Percentiles rank a stretch among this genome's conserved stretches.
Conservation (phyloP, 2,113 vertebrate genomes). For the Sylvia atricapilla region DNA sequence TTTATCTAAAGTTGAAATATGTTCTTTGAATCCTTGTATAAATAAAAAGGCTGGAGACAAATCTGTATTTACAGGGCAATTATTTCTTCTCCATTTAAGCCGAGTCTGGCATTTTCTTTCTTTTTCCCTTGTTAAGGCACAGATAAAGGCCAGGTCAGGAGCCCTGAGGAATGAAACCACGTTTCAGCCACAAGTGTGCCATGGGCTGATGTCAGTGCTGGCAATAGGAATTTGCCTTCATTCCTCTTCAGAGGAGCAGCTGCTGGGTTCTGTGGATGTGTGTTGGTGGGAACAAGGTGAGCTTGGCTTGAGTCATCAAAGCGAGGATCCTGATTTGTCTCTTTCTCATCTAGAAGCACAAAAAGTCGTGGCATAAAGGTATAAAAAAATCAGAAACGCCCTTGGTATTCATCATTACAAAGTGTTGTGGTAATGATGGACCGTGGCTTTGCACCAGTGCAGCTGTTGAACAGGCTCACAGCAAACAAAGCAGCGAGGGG, state of each 20-base stretch:
- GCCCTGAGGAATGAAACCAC: neutral
- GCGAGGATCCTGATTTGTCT: rapidly evolving
- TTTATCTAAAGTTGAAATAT: slow-evolving; percentile 57
- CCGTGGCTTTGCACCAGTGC: neutral
- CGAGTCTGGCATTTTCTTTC: neutral
- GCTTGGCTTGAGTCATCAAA: neutral
- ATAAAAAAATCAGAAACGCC: neutral
- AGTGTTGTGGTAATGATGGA: neutral
- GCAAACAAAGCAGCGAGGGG: rapidly evolving
- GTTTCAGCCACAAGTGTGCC: neutral
- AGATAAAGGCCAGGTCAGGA: neutral
- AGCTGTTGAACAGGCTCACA: neutral
- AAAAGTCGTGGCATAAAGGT: neutral
- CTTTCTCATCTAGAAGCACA: neutral
- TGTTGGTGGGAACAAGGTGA: neutral
- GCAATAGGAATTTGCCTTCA: rapidly evolving
- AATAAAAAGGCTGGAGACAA: slow-evolving; percentile 79
- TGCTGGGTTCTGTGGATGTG: neutral
- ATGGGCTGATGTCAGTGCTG: neutral
- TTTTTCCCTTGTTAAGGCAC: neutral
- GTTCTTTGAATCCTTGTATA: slow-evolving; percentile 74
- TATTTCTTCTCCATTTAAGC: slow-evolving; percentile 4
- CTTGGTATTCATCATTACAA: neutral
- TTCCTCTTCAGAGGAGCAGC: neutral
- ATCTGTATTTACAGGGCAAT: slow-evolving; percentile 15